Percentiles rank a stretch among this genome's conserved stretches.
phyloP scores from a whole-genome alignment of 1,140 invertebrate species.

The Zelostemma sp. region DNA sequence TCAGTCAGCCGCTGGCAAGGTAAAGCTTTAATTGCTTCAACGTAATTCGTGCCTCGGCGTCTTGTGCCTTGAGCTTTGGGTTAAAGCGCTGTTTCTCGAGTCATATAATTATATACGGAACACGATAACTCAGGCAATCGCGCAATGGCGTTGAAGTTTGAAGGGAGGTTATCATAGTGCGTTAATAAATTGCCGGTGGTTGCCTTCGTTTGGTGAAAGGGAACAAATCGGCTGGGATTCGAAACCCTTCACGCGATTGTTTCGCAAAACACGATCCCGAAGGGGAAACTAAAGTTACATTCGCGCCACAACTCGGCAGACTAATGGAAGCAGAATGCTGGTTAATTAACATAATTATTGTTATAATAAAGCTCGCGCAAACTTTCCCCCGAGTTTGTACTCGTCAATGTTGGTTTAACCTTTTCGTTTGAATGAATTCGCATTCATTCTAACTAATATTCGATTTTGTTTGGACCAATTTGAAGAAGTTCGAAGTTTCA shows the following conservation, averaged over 20 bases:
- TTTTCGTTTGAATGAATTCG: too few species aligned
- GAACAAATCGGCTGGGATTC: conserved; percentile 38
- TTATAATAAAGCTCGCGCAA: conserved; percentile 47
- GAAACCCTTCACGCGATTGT: conserved; percentile 21
- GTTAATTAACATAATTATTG: conserved; percentile 61
- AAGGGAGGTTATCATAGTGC: conserved; percentile 20
- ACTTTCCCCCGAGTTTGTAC: not conserved
- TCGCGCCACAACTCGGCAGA: conserved; percentile 22
- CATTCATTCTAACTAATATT: too few species aligned
- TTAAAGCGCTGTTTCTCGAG: conserved; percentile 30
- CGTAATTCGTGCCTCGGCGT: conserved; percentile 22
- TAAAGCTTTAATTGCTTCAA: conserved; percentile 39
- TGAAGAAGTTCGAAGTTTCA: too few species aligned
- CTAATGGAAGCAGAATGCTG: conserved; percentile 54
- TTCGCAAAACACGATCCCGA: conserved; percentile 35
- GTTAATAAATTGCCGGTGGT: conserved; percentile 46
- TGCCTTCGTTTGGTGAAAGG: conserved; percentile 27
- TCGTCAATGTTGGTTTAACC: not conserved
- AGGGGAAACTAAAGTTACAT: conserved; percentile 26
- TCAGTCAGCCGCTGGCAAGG: conserved; percentile 15
- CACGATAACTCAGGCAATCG: conserved; percentile 40
- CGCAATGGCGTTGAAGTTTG: conserved; percentile 24
- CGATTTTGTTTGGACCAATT: too few species aligned
- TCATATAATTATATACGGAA: conserved; percentile 33
- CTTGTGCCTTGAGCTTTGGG: conserved; percentile 18